Percentiles rank a stretch among this genome's conserved stretches.
Conservation (phyloP, 2,797 vertebrate genomes). For the Anguilla obscura region DNA sequence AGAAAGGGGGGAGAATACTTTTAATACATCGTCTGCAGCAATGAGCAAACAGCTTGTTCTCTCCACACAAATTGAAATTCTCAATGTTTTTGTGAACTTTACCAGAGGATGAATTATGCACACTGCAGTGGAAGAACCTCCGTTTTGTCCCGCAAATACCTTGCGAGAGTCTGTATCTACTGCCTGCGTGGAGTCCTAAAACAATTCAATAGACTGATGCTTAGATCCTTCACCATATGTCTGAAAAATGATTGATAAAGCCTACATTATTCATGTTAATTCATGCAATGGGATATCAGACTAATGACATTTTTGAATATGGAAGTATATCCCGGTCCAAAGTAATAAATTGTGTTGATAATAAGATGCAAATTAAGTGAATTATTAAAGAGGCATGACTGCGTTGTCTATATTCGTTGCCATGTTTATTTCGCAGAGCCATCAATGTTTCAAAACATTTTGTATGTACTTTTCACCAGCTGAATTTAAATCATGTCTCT, state of each 20-base stretch:
- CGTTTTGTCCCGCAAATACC: background rate
- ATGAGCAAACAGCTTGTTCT: background rate
- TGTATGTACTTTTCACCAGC: slow-evolving; percentile 59
- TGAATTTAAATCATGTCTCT: slow-evolving; percentile 64
- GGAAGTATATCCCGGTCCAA: slow-evolving; percentile 65
- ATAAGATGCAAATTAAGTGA: slow-evolving; percentile 75
- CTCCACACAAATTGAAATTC: background rate
- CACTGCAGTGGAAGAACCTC: background rate
- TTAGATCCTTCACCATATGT: slow-evolving; percentile 40
- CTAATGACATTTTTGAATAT: slow-evolving; percentile 73
- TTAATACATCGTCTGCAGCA: background rate
- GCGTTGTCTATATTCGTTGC: slow-evolving; percentile 66
- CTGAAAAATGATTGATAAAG: slow-evolving; percentile 51
- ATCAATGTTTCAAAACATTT: slow-evolving; percentile 62
- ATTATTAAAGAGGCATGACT: slow-evolving; percentile 75
- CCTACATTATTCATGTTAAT: slow-evolving; percentile 75
- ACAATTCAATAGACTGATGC: background rate
- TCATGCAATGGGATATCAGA: slow-evolving; percentile 65
- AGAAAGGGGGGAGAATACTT: too few species aligned
- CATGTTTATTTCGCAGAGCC: slow-evolving; percentile 66
- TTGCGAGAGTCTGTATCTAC: background rate
- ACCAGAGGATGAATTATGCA: background rate
- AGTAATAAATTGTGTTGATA: slow-evolving; percentile 74
- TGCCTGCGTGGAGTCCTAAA: background rate
- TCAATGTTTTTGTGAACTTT: background rate